A percentile compares a stretch with the other conserved stretches of the same genome.
phyloP scores from a whole-genome alignment of 2,113 vertebrate genomes.

The Mesembrinibis cayennensis region DNA sequence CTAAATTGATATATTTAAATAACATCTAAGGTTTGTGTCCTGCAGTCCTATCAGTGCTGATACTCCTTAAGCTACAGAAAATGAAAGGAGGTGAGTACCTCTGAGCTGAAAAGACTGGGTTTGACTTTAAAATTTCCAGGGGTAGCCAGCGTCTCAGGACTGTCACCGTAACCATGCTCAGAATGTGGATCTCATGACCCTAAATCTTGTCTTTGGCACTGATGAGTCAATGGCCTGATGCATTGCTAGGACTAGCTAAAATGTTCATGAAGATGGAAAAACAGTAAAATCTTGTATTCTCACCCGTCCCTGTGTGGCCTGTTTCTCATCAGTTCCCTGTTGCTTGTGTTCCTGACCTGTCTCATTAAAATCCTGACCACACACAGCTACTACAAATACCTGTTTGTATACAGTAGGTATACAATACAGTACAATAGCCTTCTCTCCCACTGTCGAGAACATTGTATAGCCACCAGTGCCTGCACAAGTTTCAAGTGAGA shows the following conservation, averaged over 20 bases:
- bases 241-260: background rate
- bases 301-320: background rate
- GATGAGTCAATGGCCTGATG: background rate
- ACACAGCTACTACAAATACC: background rate
- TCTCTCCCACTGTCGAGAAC: background rate
- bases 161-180: background rate
- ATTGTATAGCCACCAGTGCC: background rate
- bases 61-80: background rate
- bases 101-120: background rate
- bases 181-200: background rate
- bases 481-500: background rate
- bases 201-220: background rate
- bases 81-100: background rate
- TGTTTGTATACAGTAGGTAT: too few relatives aligned
- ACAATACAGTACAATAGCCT: background rate
- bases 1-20: slow-evolving; percentile 12
- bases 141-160: background rate
- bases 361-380: background rate
- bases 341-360: background rate
- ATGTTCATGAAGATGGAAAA: background rate
- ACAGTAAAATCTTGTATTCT: background rate
- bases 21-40: background rate
- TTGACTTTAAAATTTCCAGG: background rate
- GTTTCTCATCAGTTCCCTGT: background rate
- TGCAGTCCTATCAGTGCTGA: background rate